Percentiles rank a stretch among this genome's conserved stretches.
These are phyloP conservation scores for Mongoloraphidia duomilia DNA, from an alignment of 2,888 invertebrate genomes.

Conservation along the genomic window DNA sequence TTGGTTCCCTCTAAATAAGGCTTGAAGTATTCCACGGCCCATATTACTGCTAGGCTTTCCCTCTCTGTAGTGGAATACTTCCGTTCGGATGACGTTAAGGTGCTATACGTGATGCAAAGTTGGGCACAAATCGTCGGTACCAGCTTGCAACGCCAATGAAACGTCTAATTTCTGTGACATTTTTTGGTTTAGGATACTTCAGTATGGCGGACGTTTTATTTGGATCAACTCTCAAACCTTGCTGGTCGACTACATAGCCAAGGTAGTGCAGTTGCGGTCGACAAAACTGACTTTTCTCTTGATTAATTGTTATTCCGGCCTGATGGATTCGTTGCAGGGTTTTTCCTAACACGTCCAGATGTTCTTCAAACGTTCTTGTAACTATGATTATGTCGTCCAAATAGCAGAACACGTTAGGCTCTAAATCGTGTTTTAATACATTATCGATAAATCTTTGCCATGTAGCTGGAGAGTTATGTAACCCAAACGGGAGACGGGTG, in stretches of 20 bases:
- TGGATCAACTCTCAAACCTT: conserved; percentile 10
- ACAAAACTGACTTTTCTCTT: conserved; percentile 10
- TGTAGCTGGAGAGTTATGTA: too few relatives aligned
- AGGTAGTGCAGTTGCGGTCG: conserved; percentile 13
- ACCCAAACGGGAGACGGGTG: too few relatives aligned
- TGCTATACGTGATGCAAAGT: background rate
- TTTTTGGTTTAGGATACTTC: conserved; percentile 5
- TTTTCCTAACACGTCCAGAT: background rate
- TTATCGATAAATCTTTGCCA: too few relatives aligned
- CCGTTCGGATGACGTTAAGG: too few relatives aligned
- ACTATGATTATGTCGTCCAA: conserved; percentile 13
- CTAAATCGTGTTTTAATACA: too few relatives aligned
- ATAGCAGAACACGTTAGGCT: background rate
- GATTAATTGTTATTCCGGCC: conserved; percentile 12
- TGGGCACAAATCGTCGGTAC: conserved; percentile 2
- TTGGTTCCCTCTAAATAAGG: too few relatives aligned
- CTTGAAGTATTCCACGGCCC: too few relatives aligned
- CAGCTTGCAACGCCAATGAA: conserved; percentile 5
- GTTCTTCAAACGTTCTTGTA: conserved; percentile 8
- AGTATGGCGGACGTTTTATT: conserved; percentile 2
- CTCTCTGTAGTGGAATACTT: too few relatives aligned
- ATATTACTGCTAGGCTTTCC: too few relatives aligned
- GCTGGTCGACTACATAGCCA: conserved; percentile 16
- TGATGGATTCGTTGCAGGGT: background rate
- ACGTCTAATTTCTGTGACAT: conserved; percentile 5